phyloP scores from a whole-genome alignment of 2,113 vertebrate species.

The Gymnobelideus leadbeateri region DNA sequence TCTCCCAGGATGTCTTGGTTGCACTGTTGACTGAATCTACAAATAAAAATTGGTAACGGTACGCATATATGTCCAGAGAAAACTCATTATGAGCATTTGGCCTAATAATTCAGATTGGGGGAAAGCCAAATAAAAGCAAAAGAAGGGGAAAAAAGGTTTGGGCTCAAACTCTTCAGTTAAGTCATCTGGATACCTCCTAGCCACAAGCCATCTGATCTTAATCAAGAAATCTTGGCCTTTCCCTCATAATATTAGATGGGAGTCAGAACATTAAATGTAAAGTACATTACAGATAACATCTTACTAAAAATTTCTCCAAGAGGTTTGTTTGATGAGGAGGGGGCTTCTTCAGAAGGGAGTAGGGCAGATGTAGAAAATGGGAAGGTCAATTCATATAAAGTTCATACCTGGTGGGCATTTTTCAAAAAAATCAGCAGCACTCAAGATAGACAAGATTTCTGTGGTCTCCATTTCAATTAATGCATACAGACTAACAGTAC shows the following conservation, averaged over 20 bases:
- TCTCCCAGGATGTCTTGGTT: conserved; percentile 51
- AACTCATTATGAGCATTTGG: conserved; percentile 49
- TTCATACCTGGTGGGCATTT: not conserved
- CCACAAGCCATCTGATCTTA: conserved; percentile 79
- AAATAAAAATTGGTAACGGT: conserved; percentile 37
- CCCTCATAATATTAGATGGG: conserved; percentile 62
- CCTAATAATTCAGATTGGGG: not conserved
- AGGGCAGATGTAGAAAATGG: not conserved
- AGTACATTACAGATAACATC: conserved; percentile 65
- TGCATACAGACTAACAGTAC: conserved; percentile 14
- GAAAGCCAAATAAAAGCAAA: conserved; percentile 75
- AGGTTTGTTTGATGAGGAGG: not conserved
- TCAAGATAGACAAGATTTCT: not conserved
- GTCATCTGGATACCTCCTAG: conserved; percentile 76
- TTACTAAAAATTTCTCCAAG: conserved; percentile 66
- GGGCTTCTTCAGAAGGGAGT: not conserved
- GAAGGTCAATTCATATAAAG: not conserved
- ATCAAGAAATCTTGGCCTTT: conserved; percentile 76
- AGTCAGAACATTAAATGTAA: conserved; percentile 63
- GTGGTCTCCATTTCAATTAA: not conserved
- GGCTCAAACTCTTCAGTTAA: conserved; percentile 79
- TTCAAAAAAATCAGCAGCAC: not conserved
- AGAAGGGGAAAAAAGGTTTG: conserved; percentile 43
- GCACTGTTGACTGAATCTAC: not conserved
- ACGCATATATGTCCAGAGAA: conserved; percentile 11